Conservation (phyloP, 2,797 vertebrate genomes). For the Triplophysa bombifrons region DNA sequence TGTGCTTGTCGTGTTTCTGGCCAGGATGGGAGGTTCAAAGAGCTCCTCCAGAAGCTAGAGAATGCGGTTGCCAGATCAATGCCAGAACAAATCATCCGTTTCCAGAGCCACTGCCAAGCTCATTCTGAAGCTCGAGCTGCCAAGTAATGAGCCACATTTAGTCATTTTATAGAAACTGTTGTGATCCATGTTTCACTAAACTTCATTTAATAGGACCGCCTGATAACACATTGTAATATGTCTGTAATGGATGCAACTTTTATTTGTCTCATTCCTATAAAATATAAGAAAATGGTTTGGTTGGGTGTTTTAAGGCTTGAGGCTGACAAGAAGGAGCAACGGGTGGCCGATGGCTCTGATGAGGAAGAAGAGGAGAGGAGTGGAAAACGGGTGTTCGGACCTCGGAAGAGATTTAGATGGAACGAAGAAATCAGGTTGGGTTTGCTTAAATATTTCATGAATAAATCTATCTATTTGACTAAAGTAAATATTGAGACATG, state of each 20-base stretch:
- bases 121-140: constrained; percentile 83
- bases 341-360: constrained; percentile 76
- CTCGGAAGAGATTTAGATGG: constrained; percentile 92
- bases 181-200: too few species aligned
- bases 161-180: neutral
- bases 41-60: constrained; percentile 83
- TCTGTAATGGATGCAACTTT: too few species aligned
- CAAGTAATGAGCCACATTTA: constrained; percentile 74
- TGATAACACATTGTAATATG: too few species aligned
- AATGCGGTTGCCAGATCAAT: constrained; percentile 86
- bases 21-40: constrained; percentile 79
- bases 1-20: constrained; percentile 19
- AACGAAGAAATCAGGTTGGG: constrained; percentile 89
- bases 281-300: neutral
- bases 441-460: neutral
- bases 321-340: constrained; percentile 80
- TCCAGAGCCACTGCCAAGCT: constrained; percentile 82
- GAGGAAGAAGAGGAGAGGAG: constrained; percentile 82
- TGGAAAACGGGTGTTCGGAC: constrained; percentile 79
- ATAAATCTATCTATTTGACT: neutral
- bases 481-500: neutral
- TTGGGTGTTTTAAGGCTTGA: constrained; percentile 72
- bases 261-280: neutral
- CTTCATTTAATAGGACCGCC: too few species aligned
- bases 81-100: constrained; percentile 88